Percentiles rank a stretch among this genome's conserved stretches.
Conservation (phyloP, 2,797 vertebrate genomes). For the Columba guinea region DNA sequence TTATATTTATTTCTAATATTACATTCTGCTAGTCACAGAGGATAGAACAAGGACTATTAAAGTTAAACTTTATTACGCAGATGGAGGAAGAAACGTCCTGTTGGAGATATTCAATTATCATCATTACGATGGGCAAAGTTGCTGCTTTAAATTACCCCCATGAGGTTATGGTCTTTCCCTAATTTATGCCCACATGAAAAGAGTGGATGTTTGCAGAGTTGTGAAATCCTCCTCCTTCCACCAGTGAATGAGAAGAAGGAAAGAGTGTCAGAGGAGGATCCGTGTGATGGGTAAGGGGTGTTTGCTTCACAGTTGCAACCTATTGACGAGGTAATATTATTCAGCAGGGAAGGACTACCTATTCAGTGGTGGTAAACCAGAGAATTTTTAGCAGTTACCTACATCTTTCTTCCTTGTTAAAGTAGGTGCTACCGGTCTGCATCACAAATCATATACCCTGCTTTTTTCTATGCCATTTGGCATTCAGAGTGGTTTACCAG, state of each 20-base stretch:
- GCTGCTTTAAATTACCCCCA: not conserved
- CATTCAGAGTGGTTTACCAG: not conserved
- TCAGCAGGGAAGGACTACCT: not conserved
- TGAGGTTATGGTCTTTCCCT: not conserved
- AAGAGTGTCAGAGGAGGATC: not conserved
- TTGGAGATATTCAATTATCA: not conserved
- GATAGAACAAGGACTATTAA: not conserved
- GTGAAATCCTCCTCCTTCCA: not conserved
- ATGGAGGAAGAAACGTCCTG: not conserved
- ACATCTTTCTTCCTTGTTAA: not conserved
- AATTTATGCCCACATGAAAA: constrained; percentile 10
- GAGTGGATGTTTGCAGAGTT: not conserved
- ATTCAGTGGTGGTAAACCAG: not conserved
- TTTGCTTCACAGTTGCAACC: not conserved
- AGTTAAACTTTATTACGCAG: not conserved
- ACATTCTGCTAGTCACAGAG: not conserved
- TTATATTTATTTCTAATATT: not conserved
- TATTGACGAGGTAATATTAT: not conserved
- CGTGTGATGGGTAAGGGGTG: not conserved
- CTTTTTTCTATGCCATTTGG: not conserved
- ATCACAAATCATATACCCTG: not conserved
- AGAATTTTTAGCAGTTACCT: not conserved
- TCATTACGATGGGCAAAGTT: not conserved
- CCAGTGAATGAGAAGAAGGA: not conserved
- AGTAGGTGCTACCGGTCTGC: not conserved